Base-by-base conservation (phyloP, 2,113 vertebrate genomes). In the Mormyrus lacerda region DNA sequence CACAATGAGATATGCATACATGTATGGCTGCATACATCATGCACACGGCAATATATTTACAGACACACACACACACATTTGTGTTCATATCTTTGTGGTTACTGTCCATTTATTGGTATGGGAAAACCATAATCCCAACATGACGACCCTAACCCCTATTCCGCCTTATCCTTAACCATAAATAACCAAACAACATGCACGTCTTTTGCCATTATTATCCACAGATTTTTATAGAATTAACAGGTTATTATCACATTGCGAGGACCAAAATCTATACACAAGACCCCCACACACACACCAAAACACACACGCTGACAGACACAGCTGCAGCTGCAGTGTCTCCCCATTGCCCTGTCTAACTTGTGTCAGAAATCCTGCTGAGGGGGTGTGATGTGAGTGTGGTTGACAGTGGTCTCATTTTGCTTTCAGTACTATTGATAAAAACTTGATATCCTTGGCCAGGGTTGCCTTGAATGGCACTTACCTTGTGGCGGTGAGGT, bases 361-460 rank as follows among this genome's bases (percentile, higher is more conserved):
- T 91, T 89, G 92, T 85, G 42, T 31, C 47, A 27, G 83, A n/a
- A 48, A 5, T n/a, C 44, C 45, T n/a, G 21, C 93, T 95, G 94
- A 94, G 93, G 94, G 94, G 94, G 94, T 93, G 93, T 92, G 92
- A 95, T 95, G 95, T 96, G 94, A 94, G 91, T 93, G 94, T 94
- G 95, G 93, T 95, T 96, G 95, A 96, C 95, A 96, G 93, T 90
- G 91, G 92, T 97, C 95, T 94, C 94, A 95, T 95, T 95, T 94
- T 94, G 94, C 94, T 96, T 93, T 96, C 96, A 96, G 89, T 93
- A 61, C 91, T 95, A 97, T 96, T 88, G 95, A 96, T 96, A 53
- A 51, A 48, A 51, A 86, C 42, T 11, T 86, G 85, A 87, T 35
- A 96, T 94, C 92, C 91, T 91, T 95, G 93, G 94, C 94, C 92